These are phyloP conservation scores for Scopus umbretta DNA, from an alignment of 2,113 vertebrate genomes.

Conservation along the genomic window DNA sequence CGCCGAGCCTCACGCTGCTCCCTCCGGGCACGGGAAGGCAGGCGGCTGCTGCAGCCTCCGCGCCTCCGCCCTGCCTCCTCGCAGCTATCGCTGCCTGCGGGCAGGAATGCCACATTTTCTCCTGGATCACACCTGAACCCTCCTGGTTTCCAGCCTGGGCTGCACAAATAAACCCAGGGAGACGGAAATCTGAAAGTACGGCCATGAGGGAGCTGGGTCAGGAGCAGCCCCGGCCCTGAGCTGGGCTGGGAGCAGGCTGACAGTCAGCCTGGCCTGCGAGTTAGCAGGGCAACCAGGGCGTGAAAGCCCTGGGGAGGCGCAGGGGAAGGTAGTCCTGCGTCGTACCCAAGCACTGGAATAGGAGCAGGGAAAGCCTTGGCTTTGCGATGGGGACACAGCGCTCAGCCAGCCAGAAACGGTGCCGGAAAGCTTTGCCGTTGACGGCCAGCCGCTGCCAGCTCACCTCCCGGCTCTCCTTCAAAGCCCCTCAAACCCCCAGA, in stretches of 20 bases:
- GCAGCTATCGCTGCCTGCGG: rapidly evolving
- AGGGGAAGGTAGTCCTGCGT: neutral
- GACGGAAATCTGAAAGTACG: neutral
- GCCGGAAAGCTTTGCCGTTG: neutral
- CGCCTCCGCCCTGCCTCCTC: neutral
- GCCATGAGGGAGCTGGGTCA: neutral
- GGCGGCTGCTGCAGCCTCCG: neutral
- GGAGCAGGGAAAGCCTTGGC: neutral
- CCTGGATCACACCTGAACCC: neutral
- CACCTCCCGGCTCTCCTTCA: neutral
- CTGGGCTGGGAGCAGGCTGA: neutral
- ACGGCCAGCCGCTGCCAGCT: neutral
- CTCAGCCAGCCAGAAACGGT: neutral
- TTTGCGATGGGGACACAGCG: rapidly evolving
- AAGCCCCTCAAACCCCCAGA: neutral
- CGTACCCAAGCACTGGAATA: neutral
- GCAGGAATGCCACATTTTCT: neutral
- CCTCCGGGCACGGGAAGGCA: neutral
- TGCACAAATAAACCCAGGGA: neutral
- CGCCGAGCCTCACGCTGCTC: rapidly evolving
- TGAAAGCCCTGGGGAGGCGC: neutral
- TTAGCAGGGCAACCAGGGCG: neutral
- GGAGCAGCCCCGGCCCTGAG: neutral
- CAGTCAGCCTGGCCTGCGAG: no score
- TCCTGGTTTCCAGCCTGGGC: neutral